These are phyloP conservation scores for Drosophila hamatofila DNA, from an alignment of 2,888 invertebrate species.

Conservation along the genomic window DNA sequence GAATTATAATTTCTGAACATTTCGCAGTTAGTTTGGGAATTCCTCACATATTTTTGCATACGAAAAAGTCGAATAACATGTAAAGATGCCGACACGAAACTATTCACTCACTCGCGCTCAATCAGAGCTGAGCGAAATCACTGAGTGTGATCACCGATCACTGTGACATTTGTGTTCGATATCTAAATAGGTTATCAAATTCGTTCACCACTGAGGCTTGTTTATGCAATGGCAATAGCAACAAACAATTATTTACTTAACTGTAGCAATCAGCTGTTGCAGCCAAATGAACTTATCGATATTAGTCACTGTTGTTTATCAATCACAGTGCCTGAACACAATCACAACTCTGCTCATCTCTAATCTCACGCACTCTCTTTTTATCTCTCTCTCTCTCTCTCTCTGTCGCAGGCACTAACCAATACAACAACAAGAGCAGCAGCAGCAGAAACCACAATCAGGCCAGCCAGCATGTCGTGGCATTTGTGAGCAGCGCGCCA, in stretches of 20 bases:
- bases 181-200: neutral
- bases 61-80: constrained; percentile 50
- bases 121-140: constrained; percentile 34
- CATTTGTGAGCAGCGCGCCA: constrained; percentile 66
- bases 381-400: constrained; percentile 11
- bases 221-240: constrained; percentile 8
- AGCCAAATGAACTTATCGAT: constrained; percentile 10
- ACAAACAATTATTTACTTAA: constrained; percentile 9
- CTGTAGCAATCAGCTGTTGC: constrained; percentile 8
- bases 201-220: neutral
- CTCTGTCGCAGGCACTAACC: constrained; percentile 54
- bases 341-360: constrained; percentile 36
- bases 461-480: constrained; percentile 67
- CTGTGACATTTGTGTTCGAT: constrained; percentile 14
- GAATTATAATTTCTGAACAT: constrained; percentile 55
- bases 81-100: constrained; percentile 67
- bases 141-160: constrained; percentile 5
- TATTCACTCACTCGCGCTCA: constrained; percentile 36
- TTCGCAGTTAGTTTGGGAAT: constrained; percentile 71
- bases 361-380: constrained; percentile 28
- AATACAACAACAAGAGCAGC: constrained; percentile 41
- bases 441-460: constrained; percentile 54
- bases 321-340: constrained; percentile 1
- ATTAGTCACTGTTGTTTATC: constrained; percentile 7
- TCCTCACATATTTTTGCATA: constrained; percentile 79